Conservation (phyloP, 2,888 invertebrate genomes). For the Apantesis nais region DNA sequence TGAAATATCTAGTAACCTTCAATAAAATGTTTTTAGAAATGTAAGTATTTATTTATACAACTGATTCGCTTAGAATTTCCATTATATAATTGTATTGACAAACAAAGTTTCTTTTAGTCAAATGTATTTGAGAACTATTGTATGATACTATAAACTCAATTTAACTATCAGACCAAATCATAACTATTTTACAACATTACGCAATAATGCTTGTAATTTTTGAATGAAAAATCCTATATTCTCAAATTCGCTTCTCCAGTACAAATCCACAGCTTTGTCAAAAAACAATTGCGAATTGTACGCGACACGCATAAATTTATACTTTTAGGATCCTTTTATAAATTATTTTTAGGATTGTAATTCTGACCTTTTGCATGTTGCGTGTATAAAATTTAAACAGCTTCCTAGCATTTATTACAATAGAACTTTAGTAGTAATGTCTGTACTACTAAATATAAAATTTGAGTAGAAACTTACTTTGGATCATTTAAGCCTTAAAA, state of each 20-base stretch:
- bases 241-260: slow-evolving; percentile 4
- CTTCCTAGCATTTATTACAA: background rate
- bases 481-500: background rate
- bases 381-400: slow-evolving; percentile 7
- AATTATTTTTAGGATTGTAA: slow-evolving; percentile 18
- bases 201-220: no score
- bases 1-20: background rate
- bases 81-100: background rate
- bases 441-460: background rate
- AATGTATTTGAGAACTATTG: background rate
- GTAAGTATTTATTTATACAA: background rate
- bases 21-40: background rate
- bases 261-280: slow-evolving; percentile 20
- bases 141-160: background rate
- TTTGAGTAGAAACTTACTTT: background rate
- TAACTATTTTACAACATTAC: background rate
- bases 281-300: slow-evolving; percentile 30
- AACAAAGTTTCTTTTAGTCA: background rate
- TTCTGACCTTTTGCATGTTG: slow-evolving; percentile 7
- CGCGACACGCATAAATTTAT: slow-evolving; percentile 35
- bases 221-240: background rate
- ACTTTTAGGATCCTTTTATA: slow-evolving; percentile 13
- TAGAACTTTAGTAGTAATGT: background rate
- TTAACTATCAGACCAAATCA: background rate
- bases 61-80: background rate